Evolutionary conservation across 2,888 invertebrate species (phyloP), one percentile per base, ranked within the genome.

Genomic region (Eumacrocentrus americanus): DNA sequence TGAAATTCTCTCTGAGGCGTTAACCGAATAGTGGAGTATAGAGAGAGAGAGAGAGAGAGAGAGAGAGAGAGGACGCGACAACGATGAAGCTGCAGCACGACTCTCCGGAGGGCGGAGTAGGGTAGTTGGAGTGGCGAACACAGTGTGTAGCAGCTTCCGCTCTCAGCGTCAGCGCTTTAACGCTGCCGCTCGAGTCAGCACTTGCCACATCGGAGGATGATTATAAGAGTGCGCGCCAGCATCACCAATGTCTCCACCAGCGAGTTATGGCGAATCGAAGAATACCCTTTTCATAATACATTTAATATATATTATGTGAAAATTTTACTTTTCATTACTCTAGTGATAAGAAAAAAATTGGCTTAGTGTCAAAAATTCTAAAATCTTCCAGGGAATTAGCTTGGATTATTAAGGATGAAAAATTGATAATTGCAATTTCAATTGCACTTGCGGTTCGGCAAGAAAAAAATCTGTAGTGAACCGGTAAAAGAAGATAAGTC

Each of bases 151-250:
- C 57, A 57, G 40, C 44, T 58, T 58, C 52, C 58, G 51, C 44
- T 52, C 42, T 51, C 18, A 35, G 53, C 47, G 54, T 58, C 61
- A 53, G 54, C 58, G 40, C 48, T 58, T 52, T 52, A 57, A 40
- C 42, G 44, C 37, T 58, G 44, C 11, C 23, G 55, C 23, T 44
- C 34, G 48, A 51, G 51, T 56, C 56, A 57, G 61, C 61, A 52
- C 56, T 56, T 52, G 60, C 48, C 40, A 50, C 44, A 44, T 58
- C 51, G 58, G 44, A 35, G 46, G 51, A 51, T 58, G 58, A 58
- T 58, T 58, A 58, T 58, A 58, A 58, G 44, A 58, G 58, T 58
- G 40, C 22, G 34, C 23, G 40, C 40, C 48, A 50, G 18, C 18
- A 23, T 23, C 34, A 52, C 58, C 51, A 37, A 58, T 52, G 51